Conservation (phyloP, 1,140 invertebrate genomes). For the Harpegnathos saltator region DNA sequence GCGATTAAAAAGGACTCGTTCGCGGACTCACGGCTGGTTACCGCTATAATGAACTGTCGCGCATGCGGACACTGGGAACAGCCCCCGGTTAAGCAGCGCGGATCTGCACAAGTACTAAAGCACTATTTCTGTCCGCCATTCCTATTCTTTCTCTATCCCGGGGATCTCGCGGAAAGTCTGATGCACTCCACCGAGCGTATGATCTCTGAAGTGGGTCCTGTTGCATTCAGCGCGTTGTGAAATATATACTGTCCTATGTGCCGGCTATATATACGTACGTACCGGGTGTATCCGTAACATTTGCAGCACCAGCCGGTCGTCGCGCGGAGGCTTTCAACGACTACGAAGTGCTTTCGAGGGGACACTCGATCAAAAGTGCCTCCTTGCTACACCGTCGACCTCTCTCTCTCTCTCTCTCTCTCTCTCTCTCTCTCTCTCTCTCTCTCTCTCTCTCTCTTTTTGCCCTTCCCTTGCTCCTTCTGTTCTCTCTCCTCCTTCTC, state of each 20-base stretch:
- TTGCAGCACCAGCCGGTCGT: constrained; percentile 4
- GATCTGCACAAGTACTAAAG: neutral
- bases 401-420: neutral
- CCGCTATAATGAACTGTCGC: constrained; percentile 9
- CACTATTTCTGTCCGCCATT: constrained; percentile 1
- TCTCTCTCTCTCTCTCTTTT: neutral
- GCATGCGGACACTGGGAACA: neutral
- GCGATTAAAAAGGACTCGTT: neutral
- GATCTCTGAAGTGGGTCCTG: constrained; percentile 51
- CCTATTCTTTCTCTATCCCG: constrained; percentile 23
- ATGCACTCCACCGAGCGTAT: constrained; percentile 36
- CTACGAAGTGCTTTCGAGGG: constrained; percentile 61
- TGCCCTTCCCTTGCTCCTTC: too few relatives aligned
- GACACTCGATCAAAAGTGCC: constrained; percentile 68
- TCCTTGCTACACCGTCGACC: constrained; percentile 57
- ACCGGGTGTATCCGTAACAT: constrained; percentile 36
- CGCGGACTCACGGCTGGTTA: neutral
- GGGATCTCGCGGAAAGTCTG: constrained; percentile 8
- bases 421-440: neutral
- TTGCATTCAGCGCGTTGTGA: constrained; percentile 47
- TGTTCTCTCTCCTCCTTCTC: neutral
- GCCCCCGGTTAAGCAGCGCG: constrained; percentile 10
- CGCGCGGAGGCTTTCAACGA: constrained; percentile 62
- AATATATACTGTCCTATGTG: constrained; percentile 5
- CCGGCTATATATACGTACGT: neutral